Conservation (phyloP, 37 sponge, comb jelly and placozoan species). For the Chondrilla cf. caribensis region DNA sequence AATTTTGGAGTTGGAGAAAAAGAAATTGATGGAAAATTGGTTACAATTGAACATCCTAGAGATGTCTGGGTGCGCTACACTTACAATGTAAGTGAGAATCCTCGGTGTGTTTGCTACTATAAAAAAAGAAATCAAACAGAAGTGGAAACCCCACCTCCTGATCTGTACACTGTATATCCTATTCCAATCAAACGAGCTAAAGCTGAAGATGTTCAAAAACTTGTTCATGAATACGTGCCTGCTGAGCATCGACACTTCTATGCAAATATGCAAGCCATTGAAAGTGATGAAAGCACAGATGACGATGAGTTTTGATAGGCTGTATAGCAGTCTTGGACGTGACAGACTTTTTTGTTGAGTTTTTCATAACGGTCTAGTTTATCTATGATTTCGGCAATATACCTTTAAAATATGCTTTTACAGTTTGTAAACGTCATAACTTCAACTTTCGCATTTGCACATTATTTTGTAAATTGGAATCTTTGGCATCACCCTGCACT, state of each 20-base stretch:
- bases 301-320: no score
- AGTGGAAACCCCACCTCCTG: constrained; percentile 1
- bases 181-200: constrained; percentile 48
- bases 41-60: constrained; percentile 10
- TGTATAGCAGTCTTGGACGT: no score
- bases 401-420: no score
- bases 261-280: constrained; percentile 20
- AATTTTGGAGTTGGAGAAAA: constrained; percentile 42
- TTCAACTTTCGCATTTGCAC: no score
- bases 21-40: constrained; percentile 1
- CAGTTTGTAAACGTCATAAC: no score
- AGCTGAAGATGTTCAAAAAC: constrained; percentile 40
- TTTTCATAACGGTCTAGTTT: no score
- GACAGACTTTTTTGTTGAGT: no score
- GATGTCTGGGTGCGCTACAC: constrained; percentile 37
- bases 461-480: no score
- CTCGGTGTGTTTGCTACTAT: constrained; percentile 17
- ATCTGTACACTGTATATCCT: constrained; percentile 34
- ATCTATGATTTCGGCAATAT: no score
- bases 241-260: constrained; percentile 35
- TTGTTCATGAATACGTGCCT: constrained; percentile 37
- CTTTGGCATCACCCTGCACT: no score
- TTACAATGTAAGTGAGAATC: constrained; percentile 26
- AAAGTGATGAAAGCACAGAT: no score
- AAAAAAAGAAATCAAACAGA: background rate